These are phyloP conservation scores for Anabacerthia variegaticeps DNA, from an alignment of 2,797 vertebrate species.

Conservation along the genomic window DNA sequence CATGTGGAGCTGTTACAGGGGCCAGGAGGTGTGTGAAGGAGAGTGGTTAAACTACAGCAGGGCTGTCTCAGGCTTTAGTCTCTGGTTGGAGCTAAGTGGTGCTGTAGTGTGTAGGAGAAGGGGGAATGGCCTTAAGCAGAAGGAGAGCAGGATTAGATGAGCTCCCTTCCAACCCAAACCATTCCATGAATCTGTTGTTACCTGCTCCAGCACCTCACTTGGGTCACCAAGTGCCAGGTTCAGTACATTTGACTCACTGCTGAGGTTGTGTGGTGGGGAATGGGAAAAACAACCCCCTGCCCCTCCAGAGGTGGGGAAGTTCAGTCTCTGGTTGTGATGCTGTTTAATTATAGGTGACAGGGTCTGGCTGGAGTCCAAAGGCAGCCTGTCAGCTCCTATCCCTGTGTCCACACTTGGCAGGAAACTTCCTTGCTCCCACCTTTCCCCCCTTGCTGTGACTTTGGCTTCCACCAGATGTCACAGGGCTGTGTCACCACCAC, in stretches of 20 bases:
- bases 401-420: conserved; percentile 74
- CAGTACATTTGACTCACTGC: not conserved
- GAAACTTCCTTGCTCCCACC: conserved; percentile 75
- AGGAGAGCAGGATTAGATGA: not conserved
- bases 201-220: not conserved
- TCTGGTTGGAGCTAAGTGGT: not conserved
- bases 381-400: conserved; percentile 68
- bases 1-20: fast-evolving
- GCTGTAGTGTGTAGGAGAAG: not conserved
- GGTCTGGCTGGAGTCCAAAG: conserved; percentile 75
- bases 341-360: conserved; percentile 75
- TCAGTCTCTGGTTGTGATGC: not conserved
- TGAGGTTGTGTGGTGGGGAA: fast-evolving
- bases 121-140: not conserved
- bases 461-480: conserved; percentile 83
- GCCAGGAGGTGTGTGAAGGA: not conserved
- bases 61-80: not conserved
- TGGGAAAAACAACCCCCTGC: not conserved
- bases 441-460: conserved; percentile 72
- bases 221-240: not conserved
- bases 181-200: not conserved
- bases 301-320: not conserved
- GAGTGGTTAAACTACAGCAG: not conserved
- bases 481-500: conserved; percentile 64
- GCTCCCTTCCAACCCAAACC: not conserved